A percentile compares a stretch with the other conserved stretches of the same genome.
Evolutionary conservation across 2,113 vertebrate species (phyloP).

Genomic region (Ondatra zibethicus): DNA sequence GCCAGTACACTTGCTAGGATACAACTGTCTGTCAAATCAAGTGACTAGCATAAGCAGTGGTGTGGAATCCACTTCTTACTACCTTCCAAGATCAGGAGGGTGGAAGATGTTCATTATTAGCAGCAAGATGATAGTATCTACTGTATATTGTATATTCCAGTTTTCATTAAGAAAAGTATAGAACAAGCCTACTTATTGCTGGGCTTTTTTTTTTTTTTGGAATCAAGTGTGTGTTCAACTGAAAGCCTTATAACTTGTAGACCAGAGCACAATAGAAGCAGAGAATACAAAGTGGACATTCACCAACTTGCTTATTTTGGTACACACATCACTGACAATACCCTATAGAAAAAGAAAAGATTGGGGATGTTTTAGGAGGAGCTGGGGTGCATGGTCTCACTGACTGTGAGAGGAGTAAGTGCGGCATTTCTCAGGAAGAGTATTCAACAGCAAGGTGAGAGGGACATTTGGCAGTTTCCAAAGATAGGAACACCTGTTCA

Average conservation of each 20-base stretch:
- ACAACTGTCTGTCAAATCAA: background rate
- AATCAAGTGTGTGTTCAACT: background rate
- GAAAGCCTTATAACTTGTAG: background rate
- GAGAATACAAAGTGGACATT: background rate
- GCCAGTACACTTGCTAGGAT: background rate
- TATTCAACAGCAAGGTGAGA: background rate
- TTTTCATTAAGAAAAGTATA: conserved; percentile 5
- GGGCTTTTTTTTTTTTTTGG: background rate
- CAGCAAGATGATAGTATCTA: background rate
- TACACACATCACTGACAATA: background rate
- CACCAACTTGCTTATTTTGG: background rate
- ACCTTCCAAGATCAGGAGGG: background rate
- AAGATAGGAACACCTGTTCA: background rate
- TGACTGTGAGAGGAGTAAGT: background rate
- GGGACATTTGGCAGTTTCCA: background rate
- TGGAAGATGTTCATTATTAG: background rate
- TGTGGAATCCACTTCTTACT: background rate
- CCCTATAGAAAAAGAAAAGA: conserved; percentile 12
- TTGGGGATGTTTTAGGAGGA: background rate
- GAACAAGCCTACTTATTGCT: background rate
- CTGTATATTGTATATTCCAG: background rate
- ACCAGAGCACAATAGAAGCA: background rate
- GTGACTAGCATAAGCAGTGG: background rate
- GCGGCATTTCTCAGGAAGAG: background rate
- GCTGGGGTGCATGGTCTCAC: rapidly evolving